Conservation (phyloP, 2,113 vertebrate genomes). For the Amphiprion percula region DNA sequence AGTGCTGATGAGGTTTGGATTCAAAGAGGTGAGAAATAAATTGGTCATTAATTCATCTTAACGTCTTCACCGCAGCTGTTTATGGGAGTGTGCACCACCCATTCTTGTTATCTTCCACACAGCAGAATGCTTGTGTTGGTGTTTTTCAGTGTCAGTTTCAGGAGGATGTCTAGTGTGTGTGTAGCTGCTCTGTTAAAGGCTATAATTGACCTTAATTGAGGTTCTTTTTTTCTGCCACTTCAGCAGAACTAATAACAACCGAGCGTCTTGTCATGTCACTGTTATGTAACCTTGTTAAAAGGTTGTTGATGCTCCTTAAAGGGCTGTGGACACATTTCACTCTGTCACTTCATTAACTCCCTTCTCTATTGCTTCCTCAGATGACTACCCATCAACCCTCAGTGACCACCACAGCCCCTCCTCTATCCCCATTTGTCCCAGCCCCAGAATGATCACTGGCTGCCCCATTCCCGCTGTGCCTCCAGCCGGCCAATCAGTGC, state of each 20-base stretch:
- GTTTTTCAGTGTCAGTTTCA: slow-evolving; percentile 27
- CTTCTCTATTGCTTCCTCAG: slow-evolving; percentile 60
- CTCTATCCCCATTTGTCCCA: slow-evolving; percentile 90
- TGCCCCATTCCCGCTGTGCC: slow-evolving; percentile 96
- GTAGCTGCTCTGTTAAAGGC: slow-evolving; percentile 28
- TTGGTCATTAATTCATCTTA: slow-evolving; percentile 32
- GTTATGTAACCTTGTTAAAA: slow-evolving; percentile 43
- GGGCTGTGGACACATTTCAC: neutral
- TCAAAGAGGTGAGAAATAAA: slow-evolving; percentile 22
- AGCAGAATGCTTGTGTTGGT: neutral
- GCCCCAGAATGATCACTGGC: slow-evolving; percentile 92
- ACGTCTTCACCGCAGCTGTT: slow-evolving; percentile 34
- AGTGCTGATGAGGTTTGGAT: slow-evolving; percentile 9
- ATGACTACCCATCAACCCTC: slow-evolving; percentile 86
- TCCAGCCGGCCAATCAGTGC: slow-evolving; percentile 92
- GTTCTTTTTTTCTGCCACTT: slow-evolving; percentile 52
- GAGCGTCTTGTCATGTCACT: slow-evolving; percentile 31
- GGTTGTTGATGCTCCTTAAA: slow-evolving; percentile 24
- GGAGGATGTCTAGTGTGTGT: neutral
- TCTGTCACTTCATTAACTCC: slow-evolving; percentile 5
- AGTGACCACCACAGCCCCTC: slow-evolving; percentile 92
- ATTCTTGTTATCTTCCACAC: slow-evolving; percentile 5
- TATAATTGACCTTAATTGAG: slow-evolving; percentile 64
- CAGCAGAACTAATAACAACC: slow-evolving; percentile 50
- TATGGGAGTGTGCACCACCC: slow-evolving; percentile 1